Base-by-base conservation (phyloP, 2,888 invertebrate species). In the Nasonovia ribisnigri region DNA sequence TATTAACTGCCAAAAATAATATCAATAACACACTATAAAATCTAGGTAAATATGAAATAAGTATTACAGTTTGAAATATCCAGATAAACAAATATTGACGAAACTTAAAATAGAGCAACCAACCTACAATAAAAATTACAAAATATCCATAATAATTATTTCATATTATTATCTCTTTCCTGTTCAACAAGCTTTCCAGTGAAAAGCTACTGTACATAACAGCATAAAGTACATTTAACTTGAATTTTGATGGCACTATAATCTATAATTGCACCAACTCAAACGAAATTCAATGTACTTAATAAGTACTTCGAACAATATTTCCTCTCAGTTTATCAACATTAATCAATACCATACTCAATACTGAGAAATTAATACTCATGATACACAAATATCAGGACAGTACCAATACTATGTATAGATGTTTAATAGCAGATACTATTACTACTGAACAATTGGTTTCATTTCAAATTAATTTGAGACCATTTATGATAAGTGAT, bases 361-460 rank as follows among this genome's bases (percentile, higher is more conserved):
- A 91, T 91, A 91, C 54, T 42, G 29, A 84, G 91, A 91, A 91
- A 84, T 54, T n/a, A 54, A 91, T 84, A 54, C 10, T 29, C 5
- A 48, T 84, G n/a, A 84, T 57, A 43, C 3, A 84, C 26, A 91
- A 91, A 29, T 36, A 77, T 43, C 84, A 84, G 43, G 54, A 43
- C 6, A 43, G 6, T 36, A 36, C 5, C 51, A 43, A 84, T 10
- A 91, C 29, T 42, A 77, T 29, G 3, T 26, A 90, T 67, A 13
- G 8, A 84, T 84, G 24, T 51, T 60, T n/a, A 46, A 60, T n/a
- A 90, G 26, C 48, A 90, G 16, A 42, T 84, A 84, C 6, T 90
- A 20, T 77, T 77, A 36, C 8, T 77, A 36, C 20, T 36, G 20
- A 36, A 42, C 36, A 36, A 36, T 51, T 3, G 16, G 13, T 48